phyloP scores from a whole-genome alignment of 2,888 invertebrate genomes.

The Laspeyria flexula region DNA sequence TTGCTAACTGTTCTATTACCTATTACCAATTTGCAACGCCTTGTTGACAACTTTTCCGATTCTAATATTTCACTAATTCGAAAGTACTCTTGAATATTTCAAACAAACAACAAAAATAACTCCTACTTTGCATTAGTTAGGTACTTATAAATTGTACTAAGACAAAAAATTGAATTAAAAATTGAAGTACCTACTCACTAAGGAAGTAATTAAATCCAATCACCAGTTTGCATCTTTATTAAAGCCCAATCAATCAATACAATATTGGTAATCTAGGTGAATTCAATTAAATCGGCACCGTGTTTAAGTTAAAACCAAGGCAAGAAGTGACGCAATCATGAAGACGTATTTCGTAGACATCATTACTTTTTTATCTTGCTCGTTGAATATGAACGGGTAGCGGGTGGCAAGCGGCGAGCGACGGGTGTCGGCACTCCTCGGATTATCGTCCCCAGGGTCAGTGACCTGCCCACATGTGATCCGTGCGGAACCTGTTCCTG shows the following conservation, averaged over 20 bases:
- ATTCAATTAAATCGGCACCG: neutral
- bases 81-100: neutral
- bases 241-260: neutral
- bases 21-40: slow-evolving; percentile 35
- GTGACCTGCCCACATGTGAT: slow-evolving; percentile 78
- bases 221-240: neutral
- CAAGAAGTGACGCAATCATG: slow-evolving; percentile 13
- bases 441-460: slow-evolving; percentile 74
- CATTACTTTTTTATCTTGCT: slow-evolving; percentile 44
- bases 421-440: slow-evolving; percentile 58
- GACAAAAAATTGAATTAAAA: too few relatives aligned
- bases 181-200: too few relatives aligned
- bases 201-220: neutral
- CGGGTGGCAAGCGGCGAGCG: slow-evolving; percentile 47
- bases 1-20: slow-evolving; percentile 62
- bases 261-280: neutral
- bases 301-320: neutral
- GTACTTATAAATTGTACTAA: too few relatives aligned
- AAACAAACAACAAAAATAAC: too few relatives aligned
- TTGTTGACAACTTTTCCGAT: neutral
- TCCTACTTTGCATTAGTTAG: too few relatives aligned
- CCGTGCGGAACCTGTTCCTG: slow-evolving; percentile 78
- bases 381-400: slow-evolving; percentile 21
- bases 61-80: neutral
- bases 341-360: slow-evolving; percentile 21